Evolutionary conservation across 2,888 invertebrate genomes (phyloP).

Genomic region (Sphinx pinastri): DNA sequence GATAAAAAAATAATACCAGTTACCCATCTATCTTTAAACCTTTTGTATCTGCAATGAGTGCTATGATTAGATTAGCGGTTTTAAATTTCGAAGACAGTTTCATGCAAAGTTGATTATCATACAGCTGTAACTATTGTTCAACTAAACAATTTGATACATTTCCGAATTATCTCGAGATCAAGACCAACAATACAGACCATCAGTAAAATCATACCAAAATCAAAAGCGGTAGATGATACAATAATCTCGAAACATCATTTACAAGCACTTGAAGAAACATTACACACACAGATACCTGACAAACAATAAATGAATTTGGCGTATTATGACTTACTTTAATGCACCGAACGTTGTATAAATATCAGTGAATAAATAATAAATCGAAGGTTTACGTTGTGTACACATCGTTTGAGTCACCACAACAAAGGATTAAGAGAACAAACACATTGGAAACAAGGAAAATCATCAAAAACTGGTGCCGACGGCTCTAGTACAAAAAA

Average conservation of each 20-base stretch:
- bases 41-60: too few relatives aligned
- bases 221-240: not conserved
- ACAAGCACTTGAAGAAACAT: not conserved
- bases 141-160: not conserved
- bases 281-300: not conserved
- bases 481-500: conserved; percentile 20
- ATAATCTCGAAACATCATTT: not conserved
- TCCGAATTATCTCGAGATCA: not conserved
- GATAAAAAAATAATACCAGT: too few relatives aligned
- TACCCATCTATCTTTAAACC: too few relatives aligned
- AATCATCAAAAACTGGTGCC: conserved; percentile 10
- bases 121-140: not conserved
- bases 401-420: conserved; percentile 6
- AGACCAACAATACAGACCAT: not conserved
- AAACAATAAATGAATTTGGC: conserved; percentile 9
- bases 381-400: conserved; percentile 6
- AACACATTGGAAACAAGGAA: conserved; percentile 3
- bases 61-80: too few relatives aligned
- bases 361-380: conserved; percentile 4
- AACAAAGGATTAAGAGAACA: conserved; percentile 11
- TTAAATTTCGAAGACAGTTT: too few relatives aligned
- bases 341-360: conserved; percentile 9
- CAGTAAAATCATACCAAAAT: not conserved
- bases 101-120: not conserved
- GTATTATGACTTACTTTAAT: conserved; percentile 4